Base-by-base conservation (phyloP, 2,113 vertebrate species). In the Seriola aureovittata region DNA sequence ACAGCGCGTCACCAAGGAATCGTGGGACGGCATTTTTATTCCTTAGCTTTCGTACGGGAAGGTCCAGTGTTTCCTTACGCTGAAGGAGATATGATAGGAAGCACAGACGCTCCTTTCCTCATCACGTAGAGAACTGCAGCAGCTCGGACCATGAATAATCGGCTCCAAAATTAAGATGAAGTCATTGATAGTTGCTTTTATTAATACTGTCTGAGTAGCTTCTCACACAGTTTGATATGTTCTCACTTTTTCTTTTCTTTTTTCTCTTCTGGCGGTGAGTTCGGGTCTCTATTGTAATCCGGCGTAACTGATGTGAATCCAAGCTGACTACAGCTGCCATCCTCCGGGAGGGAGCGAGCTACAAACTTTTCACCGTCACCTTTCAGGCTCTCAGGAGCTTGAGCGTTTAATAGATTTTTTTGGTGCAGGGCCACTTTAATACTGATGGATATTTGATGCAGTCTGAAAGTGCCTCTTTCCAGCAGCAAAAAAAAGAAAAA, bases 271-370 rank as follows among this genome's bases (percentile, higher is more conserved):
- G 21, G 21, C 52, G 42, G 36, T 23, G 17, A n/a, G 34, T 79
- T 12, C 38, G 34, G n/a, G 12, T 54, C 52, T 80, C 7, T 25
- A 44, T 82, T 75, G 58, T 75, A 75, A 82, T 75, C 36, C 57
- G 38, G 42, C 52, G 50, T 54, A 86, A 59, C 57, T 78, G 79
- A 82, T 65, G 40, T 62, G 69, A 74, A 72, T 66, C 67, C 67
- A 70, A 71, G 42, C n/a, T 57, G 75, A 79, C 36, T 69, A 46
- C 25, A 38, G 63, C 38, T 34, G 50, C 58, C 32, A 25, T 40
- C 34, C 32, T 34, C 5, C 4, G 21, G 32, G 21, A 36, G n/a
- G 21, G 16, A 71, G 67, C 23, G n/a, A 63, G 16, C 54, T 67
- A 8, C 55, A 66, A 46, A 81, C 52, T 29, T 68, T 72, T 50